Conservation (phyloP, 2,113 vertebrate species). For the Dunckerocampus dactyliophorus region DNA sequence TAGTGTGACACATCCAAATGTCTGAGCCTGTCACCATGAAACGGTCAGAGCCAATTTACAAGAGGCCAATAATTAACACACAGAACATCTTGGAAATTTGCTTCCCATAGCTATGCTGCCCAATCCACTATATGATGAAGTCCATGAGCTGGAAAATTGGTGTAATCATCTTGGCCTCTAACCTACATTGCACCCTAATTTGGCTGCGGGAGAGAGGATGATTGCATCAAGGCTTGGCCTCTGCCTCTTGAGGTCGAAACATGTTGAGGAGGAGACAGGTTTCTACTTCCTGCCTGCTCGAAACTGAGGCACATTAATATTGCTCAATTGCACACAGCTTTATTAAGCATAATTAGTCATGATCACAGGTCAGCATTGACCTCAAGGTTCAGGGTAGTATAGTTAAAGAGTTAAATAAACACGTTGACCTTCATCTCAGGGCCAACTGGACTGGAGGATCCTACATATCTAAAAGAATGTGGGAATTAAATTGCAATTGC, state of each 20-base stretch:
- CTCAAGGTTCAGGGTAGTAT: constrained; percentile 22
- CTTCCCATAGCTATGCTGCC: constrained; percentile 21
- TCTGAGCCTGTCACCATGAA: constrained; percentile 11
- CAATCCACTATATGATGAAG: constrained; percentile 47
- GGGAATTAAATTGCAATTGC: constrained; percentile 4
- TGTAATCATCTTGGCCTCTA: constrained; percentile 60
- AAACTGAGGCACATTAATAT: constrained; percentile 55
- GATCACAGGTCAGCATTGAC: constrained; percentile 50
- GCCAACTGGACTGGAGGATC: constrained; percentile 9
- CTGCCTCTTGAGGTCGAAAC: constrained; percentile 33
- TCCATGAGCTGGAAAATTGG: constrained; percentile 64
- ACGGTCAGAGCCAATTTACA: constrained; percentile 9
- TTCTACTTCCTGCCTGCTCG: constrained; percentile 45
- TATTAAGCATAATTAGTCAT: constrained; percentile 66
- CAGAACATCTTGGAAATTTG: constrained; percentile 14
- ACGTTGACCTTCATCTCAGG: constrained; percentile 39
- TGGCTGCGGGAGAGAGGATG: constrained; percentile 35
- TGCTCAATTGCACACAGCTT: constrained; percentile 55
- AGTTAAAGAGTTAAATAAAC: constrained; percentile 44
- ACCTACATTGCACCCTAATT: constrained; percentile 48
- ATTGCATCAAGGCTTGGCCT: constrained; percentile 43
- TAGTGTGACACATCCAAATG: constrained; percentile 45
- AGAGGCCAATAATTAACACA: constrained; percentile 8
- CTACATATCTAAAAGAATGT: constrained; percentile 18
- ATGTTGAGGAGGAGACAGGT: constrained; percentile 39